Evolutionary conservation across 2,888 invertebrate species (phyloP), one percentile per base, ranked within the genome.

Genomic region (Eudasyphora cyanicolor): DNA sequence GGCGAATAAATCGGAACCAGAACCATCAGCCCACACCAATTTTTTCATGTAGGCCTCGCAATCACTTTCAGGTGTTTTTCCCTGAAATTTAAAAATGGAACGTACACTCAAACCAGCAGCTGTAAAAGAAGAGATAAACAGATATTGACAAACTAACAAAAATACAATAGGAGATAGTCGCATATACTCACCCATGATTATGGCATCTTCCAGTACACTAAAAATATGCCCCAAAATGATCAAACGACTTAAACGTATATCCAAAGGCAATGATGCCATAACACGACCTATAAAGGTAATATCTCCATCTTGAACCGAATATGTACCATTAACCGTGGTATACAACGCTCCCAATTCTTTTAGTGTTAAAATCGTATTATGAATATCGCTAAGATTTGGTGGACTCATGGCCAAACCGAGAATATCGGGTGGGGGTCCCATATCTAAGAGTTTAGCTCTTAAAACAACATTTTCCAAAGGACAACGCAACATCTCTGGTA

Each of bases 181-280:
- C n/a, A n/a, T 17, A 19, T 21, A 57, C 19, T 27, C 0, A 17
- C 91, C 97, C 92, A 99, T 98, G 76, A 98, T 95, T 75, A 98
- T 94, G 19, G 96, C 93, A 84, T 98, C 98, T 10, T 96, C 95
- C 8, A 98, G 92, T 54, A 97, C 94, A 76, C 97, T 97, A 89
- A 96, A 98, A 71, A 97, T 94, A 89, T 97, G 95, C 0, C 98
- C 98, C 2, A 98, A 92, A 80, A 97, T 93, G 79, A 99, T 96
- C 12, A 99, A 92, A 88, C 98, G 98, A 10, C 96, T 94, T 4
- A 97, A 92, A 78, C 94, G 94, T 32, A 98, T 95, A 90, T 98
- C 96, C 0, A 99, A 89, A 0, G 99, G 99, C 54, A 99, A 92
- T 51, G 93, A 92, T 0, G 97, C 95, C 95, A 98, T 96, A 0